phyloP scores from a whole-genome alignment of 2,888 invertebrate genomes.

The Hydriomena furcata region DNA sequence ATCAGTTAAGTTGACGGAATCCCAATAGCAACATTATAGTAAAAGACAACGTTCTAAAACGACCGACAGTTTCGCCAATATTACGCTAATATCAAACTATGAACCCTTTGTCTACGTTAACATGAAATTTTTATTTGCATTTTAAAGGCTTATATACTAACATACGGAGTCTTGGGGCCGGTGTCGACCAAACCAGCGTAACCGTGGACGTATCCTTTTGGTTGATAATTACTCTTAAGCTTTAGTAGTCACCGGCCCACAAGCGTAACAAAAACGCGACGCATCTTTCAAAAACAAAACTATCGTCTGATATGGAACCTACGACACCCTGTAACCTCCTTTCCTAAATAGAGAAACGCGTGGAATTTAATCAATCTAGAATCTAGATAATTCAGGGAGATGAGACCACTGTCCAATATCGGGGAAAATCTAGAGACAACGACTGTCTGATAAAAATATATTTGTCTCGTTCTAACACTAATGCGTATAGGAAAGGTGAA shows the following conservation, averaged over 20 bases:
- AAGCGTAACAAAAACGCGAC: conserved; percentile 48
- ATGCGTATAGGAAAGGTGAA: no score
- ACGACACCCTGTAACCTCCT: conserved; percentile 63
- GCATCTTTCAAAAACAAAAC: conserved; percentile 48
- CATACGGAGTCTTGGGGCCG: neutral
- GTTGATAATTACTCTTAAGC: neutral
- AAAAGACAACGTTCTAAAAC: conserved; percentile 43
- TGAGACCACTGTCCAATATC: no score
- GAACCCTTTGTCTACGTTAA: conserved; percentile 29
- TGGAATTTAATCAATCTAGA: conserved; percentile 10
- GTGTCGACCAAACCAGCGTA: conserved; percentile 7
- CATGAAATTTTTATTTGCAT: conserved; percentile 31
- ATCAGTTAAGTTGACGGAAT: neutral
- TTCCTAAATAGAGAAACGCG: conserved; percentile 33
- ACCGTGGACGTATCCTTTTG: neutral
- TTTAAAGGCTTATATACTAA: conserved; percentile 20
- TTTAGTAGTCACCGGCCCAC: conserved; percentile 40
- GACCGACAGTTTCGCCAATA: conserved; percentile 28
- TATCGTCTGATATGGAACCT: conserved; percentile 40
- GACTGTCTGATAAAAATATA: no score
- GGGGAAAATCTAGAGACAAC: no score
- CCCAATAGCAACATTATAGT: neutral
- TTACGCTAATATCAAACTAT: conserved; percentile 31
- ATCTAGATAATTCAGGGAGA: neutral
- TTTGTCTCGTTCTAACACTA: no score